phyloP scores from a whole-genome alignment of 2,888 invertebrate species.

The Bombylius major region DNA sequence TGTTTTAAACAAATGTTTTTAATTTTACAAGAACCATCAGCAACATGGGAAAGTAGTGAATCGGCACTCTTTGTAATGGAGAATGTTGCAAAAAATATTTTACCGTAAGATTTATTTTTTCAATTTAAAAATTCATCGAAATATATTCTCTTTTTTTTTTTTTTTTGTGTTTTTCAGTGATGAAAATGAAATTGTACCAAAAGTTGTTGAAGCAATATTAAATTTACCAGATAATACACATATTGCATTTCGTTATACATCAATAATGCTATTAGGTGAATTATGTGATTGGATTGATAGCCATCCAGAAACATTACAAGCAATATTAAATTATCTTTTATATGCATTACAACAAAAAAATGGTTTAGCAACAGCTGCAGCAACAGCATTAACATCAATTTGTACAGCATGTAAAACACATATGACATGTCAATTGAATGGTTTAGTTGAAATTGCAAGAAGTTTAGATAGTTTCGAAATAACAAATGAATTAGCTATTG shows the following conservation, averaged over 20 bases:
- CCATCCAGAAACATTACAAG: conserved; percentile 70
- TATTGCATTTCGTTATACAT: conserved; percentile 78
- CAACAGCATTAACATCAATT: conserved; percentile 72
- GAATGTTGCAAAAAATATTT: conserved; percentile 84
- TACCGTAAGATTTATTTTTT: conserved; percentile 60
- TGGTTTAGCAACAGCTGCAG: conserved; percentile 66
- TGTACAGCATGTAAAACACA: conserved; percentile 69
- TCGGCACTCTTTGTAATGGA: conserved; percentile 92
- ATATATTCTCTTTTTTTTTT: not conserved
- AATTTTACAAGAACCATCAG: conserved; percentile 54
- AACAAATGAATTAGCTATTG: conserved; percentile 60
- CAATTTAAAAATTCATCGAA: not conserved
- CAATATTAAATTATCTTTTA: conserved; percentile 67
- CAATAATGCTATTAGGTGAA: conserved; percentile 77
- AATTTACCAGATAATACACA: conserved; percentile 73
- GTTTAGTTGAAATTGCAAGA: conserved; percentile 61
- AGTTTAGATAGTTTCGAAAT: conserved; percentile 60
- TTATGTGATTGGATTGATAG: conserved; percentile 90
- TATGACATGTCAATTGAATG: conserved; percentile 61
- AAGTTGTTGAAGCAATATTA: conserved; percentile 83
- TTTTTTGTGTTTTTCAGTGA: conserved; percentile 42
- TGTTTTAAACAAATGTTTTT: conserved; percentile 87
- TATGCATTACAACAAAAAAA: conserved; percentile 54
- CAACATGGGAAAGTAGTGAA: conserved; percentile 87
- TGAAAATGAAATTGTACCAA: conserved; percentile 84